Evolutionary conservation across 1,140 invertebrate species (phyloP), one percentile per base, ranked within the genome.

Genomic region (Bacillus rossius): DNA sequence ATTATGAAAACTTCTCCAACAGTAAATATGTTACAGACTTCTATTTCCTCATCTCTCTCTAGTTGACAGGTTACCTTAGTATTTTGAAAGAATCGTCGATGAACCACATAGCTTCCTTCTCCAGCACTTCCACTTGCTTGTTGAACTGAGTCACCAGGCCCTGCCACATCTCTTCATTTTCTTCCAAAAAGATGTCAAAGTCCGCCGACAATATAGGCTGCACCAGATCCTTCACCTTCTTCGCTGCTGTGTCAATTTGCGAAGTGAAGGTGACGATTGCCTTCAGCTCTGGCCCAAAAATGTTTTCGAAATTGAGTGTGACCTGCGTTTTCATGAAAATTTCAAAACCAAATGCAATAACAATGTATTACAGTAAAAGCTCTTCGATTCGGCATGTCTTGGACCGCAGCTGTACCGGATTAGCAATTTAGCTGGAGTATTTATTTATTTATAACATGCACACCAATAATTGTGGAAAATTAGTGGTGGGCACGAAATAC

Each of bases 51-150:
- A n/a, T n/a, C n/a, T n/a, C n/a, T n/a, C n/a, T n/a, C n/a, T n/a
- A n/a, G n/a, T n/a, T n/a, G n/a, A n/a, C n/a, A n/a, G n/a, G 60
- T 68, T 67, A 82, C 75, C 82, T 77, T 26, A 92, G 75, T 58
- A 83, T 84, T 53, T 81, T 84, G 68, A 96, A 95, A 58, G 89
- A 90, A 63, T 91, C 82, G 70, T 94, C 89, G 47, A 95, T 92
- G 60, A 94, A 92, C 56, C 79, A 81, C 64, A 87, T 86, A 0
- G 91, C 89, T 67, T 94, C 87, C n/a, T 81, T 79, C 69, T 96
- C 92, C 2, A 95, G 77, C 59, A 77, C 75, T 5, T 73, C 68
- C 0, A 94, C 85, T 67, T 92, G 85, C 29, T 78, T 81, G 66
- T 87, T 81, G 66, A 95, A 93, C 55, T 80, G 80, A 0, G 80